Base-by-base conservation (phyloP, 2,888 invertebrate genomes). In the Mythimna pallens region DNA sequence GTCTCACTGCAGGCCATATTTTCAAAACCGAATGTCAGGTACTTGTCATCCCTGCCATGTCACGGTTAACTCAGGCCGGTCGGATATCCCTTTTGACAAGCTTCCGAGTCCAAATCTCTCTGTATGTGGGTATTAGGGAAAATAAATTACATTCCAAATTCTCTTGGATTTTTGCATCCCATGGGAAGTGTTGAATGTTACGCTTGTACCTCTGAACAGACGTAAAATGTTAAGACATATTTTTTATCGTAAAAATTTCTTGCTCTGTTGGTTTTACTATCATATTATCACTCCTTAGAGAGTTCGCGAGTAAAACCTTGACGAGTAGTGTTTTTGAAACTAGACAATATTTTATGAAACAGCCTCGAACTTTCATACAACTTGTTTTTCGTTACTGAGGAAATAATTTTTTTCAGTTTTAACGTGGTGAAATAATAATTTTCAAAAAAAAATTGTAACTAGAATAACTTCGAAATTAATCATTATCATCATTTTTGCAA, bases 131-230 rank as follows among this genome's bases (percentile, higher is more conserved):
- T 65, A 62, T 75, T 22, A 47, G 17, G 36, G 61, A 62, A 62
- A 77, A 77, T 76, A 77, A 77, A 81, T 77, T 52, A 63, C 62
- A 76, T 47, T 52, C 62, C 52, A 2, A 36, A 52, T 34, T 63
- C 52, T 52, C 43, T 76, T 54, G 62, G 76, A 76, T 47, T 66
- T 71, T 57, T 30, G 36, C 55, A 66, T 66, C 76, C 52, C 76
- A 58, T 47, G 76, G 76, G 76, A 62, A 63, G 3, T 54, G 61
- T 43, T 63, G 76, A 80, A 57, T 80, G 76, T 57, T 62, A 36
- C 61, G 43, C 43, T 57, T 12, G 34, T 76, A 62, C 43, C 30
- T 80, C 40, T 0, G 22, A 57, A 57, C 57, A 22, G 30, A 80
- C 57, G 62, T 20, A 30, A 58, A 67, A 62, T 62, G 55, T 47